Percentiles rank a stretch among this genome's conserved stretches.
Evolutionary conservation across 1,140 invertebrate genomes (phyloP).

Genomic region (Sinella curviseta): DNA sequence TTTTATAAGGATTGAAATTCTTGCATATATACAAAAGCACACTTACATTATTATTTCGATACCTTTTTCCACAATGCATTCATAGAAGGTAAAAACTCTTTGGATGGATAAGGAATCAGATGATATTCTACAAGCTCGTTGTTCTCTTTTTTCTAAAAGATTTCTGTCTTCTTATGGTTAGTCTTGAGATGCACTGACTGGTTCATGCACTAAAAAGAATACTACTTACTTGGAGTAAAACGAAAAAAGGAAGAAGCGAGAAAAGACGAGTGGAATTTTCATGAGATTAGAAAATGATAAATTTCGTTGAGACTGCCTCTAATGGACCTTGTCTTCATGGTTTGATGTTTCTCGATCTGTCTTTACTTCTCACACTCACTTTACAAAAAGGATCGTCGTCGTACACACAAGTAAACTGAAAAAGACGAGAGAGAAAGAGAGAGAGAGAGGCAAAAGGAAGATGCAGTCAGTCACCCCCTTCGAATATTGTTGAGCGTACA

Average conservation of each 20-base stretch:
- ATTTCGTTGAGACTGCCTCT: conserved; percentile 26
- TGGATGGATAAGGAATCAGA: too few species aligned
- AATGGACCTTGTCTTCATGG: conserved; percentile 25
- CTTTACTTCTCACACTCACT: conserved; percentile 24
- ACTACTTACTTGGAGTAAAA: neutral
- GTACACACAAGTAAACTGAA: conserved; percentile 1
- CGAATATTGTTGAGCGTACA: neutral
- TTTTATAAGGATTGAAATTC: too few species aligned
- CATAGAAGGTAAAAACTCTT: too few species aligned
- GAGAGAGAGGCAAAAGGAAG: conserved; percentile 7
- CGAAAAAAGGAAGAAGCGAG: conserved; percentile 11
- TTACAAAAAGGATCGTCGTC: conserved; percentile 22
- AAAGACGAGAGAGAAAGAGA: neutral
- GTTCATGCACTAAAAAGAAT: neutral
- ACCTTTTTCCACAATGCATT: too few species aligned
- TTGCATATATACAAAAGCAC: too few species aligned
- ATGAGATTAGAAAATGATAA: conserved; percentile 28
- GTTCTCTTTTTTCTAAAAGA: conserved; percentile 6
- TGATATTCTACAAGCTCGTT: too few species aligned
- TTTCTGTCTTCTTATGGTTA: conserved; percentile 1
- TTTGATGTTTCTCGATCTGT: conserved; percentile 27
- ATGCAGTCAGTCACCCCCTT: conserved; percentile 22
- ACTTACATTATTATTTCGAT: too few species aligned
- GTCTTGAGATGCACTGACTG: neutral
- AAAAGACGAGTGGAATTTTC: conserved; percentile 27